Evolutionary conservation across 2,113 vertebrate species (phyloP), one percentile per base, ranked within the genome.

Genomic region (Synchiropus splendidus): DNA sequence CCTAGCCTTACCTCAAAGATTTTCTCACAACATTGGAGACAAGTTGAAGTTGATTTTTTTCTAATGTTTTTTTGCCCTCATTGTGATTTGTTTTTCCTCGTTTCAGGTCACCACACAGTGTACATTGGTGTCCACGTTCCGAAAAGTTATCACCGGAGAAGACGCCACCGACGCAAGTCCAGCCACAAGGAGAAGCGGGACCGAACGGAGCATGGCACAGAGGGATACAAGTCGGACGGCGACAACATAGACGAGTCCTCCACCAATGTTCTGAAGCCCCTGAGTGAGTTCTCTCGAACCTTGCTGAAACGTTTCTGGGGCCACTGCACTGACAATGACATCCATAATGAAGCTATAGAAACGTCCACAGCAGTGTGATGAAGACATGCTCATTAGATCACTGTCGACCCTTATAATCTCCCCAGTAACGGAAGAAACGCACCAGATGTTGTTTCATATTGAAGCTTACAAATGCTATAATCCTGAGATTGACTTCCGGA

Each of bases 261-360:
- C 42, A 72, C 85, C 50, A 89, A 82, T 79, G 75, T 97, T 74
- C 89, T 94, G 15, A 97, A 91, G 36, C 94, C 95, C 0, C 91
- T 95, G 72, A 90, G 95, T 98, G 78, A 97, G 94, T 94, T 21
- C n/a, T n/a, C n/a, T n/a, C n/a, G n/a, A n/a, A n/a, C n/a, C n/a
- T n/a, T n/a, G n/a, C n/a, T n/a, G n/a, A n/a, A n/a, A n/a, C n/a
- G n/a, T n/a, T n/a, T n/a, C n/a, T n/a, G n/a, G n/a, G n/a, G n/a
- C n/a, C n/a, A n/a, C n/a, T n/a, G n/a, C n/a, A n/a, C n/a, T n/a
- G n/a, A n/a, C n/a, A n/a, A n/a, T n/a, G n/a, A n/a, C n/a, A n/a
- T n/a, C n/a, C n/a, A n/a, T n/a, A n/a, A n/a, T n/a, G n/a, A n/a
- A n/a, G n/a, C n/a, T n/a, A n/a, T n/a, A n/a, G n/a, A n/a, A n/a